Evolutionary conservation across 2,888 invertebrate genomes (phyloP), one percentile per base, ranked within the genome.

Genomic region (Bimastos eiseni): DNA sequence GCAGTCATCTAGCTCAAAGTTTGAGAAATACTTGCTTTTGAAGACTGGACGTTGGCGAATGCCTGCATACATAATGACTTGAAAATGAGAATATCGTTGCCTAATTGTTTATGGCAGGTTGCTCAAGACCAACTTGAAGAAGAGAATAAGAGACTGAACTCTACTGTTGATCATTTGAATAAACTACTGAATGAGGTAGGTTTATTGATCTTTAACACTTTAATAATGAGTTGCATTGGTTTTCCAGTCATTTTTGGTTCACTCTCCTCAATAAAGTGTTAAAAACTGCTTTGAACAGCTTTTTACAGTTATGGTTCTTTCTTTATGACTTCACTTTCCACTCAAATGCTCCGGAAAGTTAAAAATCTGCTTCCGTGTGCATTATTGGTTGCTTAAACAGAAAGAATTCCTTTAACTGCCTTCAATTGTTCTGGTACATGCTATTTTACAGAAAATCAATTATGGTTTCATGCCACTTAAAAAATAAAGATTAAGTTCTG

Each of bases 91-190:
- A 30, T 55, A 2, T 38, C 44, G 30, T 11, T 30, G 70, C n/a
- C 13, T 49, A 8, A n/a, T 6, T 70, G n/a, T n/a, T 70, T 70
- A n/a, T 70, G 70, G n/a, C 70, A 86, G 86, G 36, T 36, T 24
- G 24, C n/a, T 34, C 36, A 86, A 37, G 37, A 86, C 19, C 34
- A 86, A 24, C 37, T 86, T 34, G 86, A 34, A 86, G 4, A 86
- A 15, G 86, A 86, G 36, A 86, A 86, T 24, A 37, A 86, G 17
- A 34, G 37, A 19, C 86, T 86, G 37, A 86, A 30, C 34, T 86
- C 36, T 86, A 86, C 34, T 86, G 86, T 86, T 34, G 86, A 86
- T 37, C 34, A 37, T 37, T 24, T 86, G 37, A 86, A 86, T 86
- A 37, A 37, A 17, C 34, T 86, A 21, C 37, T 86, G 4, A 21